Evolutionary conservation across 2,113 vertebrate genomes (phyloP), one percentile per base, ranked within the genome.

Genomic region (Pomatorhinus ruficollis): DNA sequence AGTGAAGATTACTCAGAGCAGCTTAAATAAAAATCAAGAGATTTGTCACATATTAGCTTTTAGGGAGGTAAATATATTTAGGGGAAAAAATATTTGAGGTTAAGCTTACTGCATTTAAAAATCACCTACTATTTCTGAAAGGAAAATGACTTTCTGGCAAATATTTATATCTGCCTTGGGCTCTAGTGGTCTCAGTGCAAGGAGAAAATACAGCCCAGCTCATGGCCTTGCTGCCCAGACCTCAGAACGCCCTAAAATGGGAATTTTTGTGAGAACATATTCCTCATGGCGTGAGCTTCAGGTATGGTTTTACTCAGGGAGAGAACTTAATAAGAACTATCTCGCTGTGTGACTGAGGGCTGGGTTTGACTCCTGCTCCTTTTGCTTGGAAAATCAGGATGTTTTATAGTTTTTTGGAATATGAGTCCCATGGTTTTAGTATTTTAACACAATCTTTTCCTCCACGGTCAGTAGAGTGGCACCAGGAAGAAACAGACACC

Each of bases 1-100:
- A 64, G 86, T 42, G 72, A 90, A 79, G 93, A 94, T 96, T 93
- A 95, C 88, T 95, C 95, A 96, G 92, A 94, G 72, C 54, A 81
- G 86, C 93, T 93, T 93, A 90, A 94, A 90, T 52, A 89, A 88
- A 96, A 95, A 94, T 68, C 83, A 75, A 81, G 72, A 94, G 90
- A 86, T 90, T 92, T 94, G 88, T 93, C 92, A 90, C 5, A 11
- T 93, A 89, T 87, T 78, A 94, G 68, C 37, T 83, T 64, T 71
- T 66, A 44, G 27, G 40, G 31, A 92, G n/a, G 76, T 53, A 90
- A 92, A 61, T 77, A 92, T 87, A 68, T 81, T 94, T 60, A 90
- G 76, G 76, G 24, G 76, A 85, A 93, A 92, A 63, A 42, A 61
- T 23, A 65, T 14, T 13, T 63, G 57, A 89, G 44, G 57, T 64